A percentile compares a stretch with the other conserved stretches of the same genome.
Conservation (phyloP, 2,113 vertebrate genomes). For the Chaetops frenatus region DNA sequence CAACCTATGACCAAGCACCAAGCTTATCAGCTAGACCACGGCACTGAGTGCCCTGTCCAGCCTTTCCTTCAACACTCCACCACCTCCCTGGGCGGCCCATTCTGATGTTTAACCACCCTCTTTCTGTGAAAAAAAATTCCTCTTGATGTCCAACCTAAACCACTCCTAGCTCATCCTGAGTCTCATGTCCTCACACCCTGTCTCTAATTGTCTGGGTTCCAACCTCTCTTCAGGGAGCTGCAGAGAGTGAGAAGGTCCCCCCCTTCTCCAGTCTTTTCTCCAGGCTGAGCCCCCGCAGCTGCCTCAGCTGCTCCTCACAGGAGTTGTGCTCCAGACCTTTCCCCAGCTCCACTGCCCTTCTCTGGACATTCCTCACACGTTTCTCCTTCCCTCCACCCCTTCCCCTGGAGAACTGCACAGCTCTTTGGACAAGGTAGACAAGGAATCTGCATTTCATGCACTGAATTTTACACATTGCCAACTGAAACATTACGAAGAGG, state of each 20-base stretch:
- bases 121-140: background rate
- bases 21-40: background rate
- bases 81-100: no score
- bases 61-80: background rate
- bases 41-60: background rate
- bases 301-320: background rate
- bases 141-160: background rate
- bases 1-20: background rate
- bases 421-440: background rate
- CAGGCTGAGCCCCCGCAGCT: background rate
- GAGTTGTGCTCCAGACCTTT: background rate
- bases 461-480: fast-evolving
- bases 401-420: background rate
- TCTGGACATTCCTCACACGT: background rate
- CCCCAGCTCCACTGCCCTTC: background rate
- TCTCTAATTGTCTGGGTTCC: background rate
- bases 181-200: no score
- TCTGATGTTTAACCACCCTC: background rate
- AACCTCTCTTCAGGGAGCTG: no score
- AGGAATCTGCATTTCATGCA: background rate
- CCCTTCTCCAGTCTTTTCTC: background rate
- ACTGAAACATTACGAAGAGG: fast-evolving
- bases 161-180: no score
- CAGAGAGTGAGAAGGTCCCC: no score
- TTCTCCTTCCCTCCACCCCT: background rate